phyloP scores from a whole-genome alignment of 2,797 vertebrate genomes.

The Argya squamiceps region DNA sequence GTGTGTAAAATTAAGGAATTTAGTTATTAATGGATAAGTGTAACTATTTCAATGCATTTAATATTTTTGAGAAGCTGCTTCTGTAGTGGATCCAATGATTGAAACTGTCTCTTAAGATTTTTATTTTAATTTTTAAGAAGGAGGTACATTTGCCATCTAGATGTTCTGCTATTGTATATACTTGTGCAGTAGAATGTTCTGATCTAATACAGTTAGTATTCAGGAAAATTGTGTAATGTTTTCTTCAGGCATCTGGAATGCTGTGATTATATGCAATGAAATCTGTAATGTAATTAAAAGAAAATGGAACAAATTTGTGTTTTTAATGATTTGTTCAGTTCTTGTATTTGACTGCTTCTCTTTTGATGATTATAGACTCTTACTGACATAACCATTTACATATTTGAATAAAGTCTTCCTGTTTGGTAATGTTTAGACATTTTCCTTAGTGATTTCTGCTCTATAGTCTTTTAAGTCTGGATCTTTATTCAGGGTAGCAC shows the following conservation, averaged over 20 bases:
- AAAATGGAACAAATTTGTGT: not conserved
- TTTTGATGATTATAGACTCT: not conserved
- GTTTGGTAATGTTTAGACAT: not conserved
- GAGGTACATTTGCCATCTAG: fast-evolving
- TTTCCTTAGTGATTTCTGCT: not conserved
- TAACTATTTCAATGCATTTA: not conserved
- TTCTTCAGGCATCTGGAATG: not conserved
- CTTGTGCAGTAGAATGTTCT: not conserved
- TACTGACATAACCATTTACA: not conserved
- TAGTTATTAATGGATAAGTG: not conserved
- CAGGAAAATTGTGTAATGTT: not conserved
- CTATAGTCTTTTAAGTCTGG: not conserved
- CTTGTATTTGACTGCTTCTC: not conserved
- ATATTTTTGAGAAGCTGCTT: not conserved
- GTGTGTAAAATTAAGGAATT: not conserved
- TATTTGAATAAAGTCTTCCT: not conserved
- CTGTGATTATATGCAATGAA: not conserved
- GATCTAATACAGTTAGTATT: not conserved
- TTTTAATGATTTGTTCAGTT: not conserved
- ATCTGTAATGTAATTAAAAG: not conserved
- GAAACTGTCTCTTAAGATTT: not conserved
- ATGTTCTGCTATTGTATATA: not conserved
- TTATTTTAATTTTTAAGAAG: not conserved
- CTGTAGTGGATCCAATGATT: not conserved
- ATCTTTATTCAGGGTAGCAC: not conserved